Conservation (phyloP, 1,140 invertebrate species). For the Pseudobourletiella spinata region DNA sequence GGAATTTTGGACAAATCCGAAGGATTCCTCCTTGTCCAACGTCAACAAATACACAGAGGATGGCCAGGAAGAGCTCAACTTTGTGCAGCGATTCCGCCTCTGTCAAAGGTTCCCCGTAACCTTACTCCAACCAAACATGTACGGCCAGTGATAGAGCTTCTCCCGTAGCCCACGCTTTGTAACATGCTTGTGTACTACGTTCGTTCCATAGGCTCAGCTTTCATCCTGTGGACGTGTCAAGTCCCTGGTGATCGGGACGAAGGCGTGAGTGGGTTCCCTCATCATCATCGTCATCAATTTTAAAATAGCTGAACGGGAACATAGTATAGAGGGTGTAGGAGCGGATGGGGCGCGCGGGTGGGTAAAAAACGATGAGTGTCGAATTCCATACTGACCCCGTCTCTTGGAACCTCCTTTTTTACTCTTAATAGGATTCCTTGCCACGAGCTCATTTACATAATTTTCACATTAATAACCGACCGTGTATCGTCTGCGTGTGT, state of each 20-base stretch:
- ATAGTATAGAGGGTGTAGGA: neutral
- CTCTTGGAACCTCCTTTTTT: slow-evolving; percentile 13
- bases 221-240: slow-evolving; percentile 14
- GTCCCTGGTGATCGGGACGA: slow-evolving; percentile 20
- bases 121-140: neutral
- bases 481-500: no score
- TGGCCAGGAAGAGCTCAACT: neutral
- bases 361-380: slow-evolving; percentile 20
- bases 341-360: neutral
- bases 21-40: neutral
- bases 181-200: neutral
- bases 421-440: slow-evolving; percentile 28
- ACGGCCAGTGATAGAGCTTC: neutral
- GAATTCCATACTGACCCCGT: slow-evolving; percentile 33
- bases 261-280: slow-evolving; percentile 17
- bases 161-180: neutral
- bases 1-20: no score
- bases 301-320: slow-evolving; percentile 14
- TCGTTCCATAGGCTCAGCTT: slow-evolving; percentile 13
- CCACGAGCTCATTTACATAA: slow-evolving; percentile 33
- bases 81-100: neutral
- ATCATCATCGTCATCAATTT: slow-evolving; percentile 31
- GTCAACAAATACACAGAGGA: no score
- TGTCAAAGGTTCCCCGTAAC: neutral
- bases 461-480: slow-evolving; percentile 35